These are phyloP conservation scores for Pyrgilauda ruficollis DNA, from an alignment of 2,113 vertebrate genomes.

Conservation along the genomic window DNA sequence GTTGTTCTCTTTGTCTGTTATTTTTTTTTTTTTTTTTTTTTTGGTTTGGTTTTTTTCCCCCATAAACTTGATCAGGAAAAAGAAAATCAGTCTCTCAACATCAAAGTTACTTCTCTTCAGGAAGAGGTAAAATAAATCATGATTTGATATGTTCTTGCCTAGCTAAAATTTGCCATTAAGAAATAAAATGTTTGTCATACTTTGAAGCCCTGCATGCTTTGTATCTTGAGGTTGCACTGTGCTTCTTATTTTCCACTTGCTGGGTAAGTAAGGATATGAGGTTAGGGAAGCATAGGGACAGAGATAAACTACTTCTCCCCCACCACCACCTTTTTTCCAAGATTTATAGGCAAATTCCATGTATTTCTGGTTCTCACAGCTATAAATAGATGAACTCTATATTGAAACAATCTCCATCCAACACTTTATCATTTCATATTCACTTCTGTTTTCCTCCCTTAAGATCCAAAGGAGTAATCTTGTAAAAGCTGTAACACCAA, in stretches of 20 bases:
- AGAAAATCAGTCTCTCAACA: slow-evolving; percentile 83
- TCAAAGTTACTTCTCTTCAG: slow-evolving; percentile 82
- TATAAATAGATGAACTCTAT: neutral
- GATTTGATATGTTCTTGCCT: neutral
- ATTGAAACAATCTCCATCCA: neutral
- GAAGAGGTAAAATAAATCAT: slow-evolving; percentile 79
- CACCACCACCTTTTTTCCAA: neutral
- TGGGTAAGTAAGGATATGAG: neutral
- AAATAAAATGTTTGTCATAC: neutral
- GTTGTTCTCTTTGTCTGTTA: neutral
- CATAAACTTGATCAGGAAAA: slow-evolving; percentile 72
- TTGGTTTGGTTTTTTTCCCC: neutral
- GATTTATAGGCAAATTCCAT: neutral
- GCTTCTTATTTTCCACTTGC: neutral
- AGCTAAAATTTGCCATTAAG: neutral
- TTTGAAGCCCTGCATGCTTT: neutral
- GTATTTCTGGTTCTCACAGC: neutral
- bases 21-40: neutral
- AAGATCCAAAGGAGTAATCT: neutral
- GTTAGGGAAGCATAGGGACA: neutral
- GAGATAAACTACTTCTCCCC: neutral
- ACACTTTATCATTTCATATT: neutral
- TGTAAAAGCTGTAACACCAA: neutral
- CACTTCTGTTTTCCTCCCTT: neutral
- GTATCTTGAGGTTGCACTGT: neutral